These are phyloP conservation scores for Rhinoptilus africanus DNA, from an alignment of 2,113 vertebrate species.

Conservation along the genomic window DNA sequence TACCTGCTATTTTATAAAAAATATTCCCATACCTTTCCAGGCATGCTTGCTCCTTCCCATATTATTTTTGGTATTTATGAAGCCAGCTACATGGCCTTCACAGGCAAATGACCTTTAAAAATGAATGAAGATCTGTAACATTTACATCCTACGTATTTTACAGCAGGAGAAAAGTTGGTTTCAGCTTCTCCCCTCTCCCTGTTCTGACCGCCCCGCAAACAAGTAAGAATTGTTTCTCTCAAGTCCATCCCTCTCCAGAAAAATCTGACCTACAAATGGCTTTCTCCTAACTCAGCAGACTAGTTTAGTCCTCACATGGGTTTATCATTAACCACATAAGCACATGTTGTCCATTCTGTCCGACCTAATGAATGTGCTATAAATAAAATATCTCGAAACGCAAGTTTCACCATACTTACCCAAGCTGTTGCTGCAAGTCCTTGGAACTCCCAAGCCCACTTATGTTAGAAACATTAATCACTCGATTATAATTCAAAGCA, in stretches of 20 bases:
- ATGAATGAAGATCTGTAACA: background rate
- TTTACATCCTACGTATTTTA: background rate
- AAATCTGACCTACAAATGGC: conserved; percentile 39
- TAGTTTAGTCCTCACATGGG: conserved; percentile 42
- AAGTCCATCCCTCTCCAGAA: background rate
- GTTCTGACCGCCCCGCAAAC: background rate
- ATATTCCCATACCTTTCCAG: background rate
- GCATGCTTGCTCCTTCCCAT: background rate
- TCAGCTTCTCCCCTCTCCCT: background rate
- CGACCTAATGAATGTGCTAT: conserved; percentile 44
- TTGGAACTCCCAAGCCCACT: conserved; percentile 31
- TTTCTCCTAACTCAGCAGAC: conserved; percentile 41
- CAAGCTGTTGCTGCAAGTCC: conserved; percentile 43
- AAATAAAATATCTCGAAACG: conserved; percentile 55
- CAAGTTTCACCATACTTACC: conserved; percentile 41
- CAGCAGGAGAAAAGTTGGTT: background rate
- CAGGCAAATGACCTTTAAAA: conserved; percentile 1
- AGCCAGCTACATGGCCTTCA: background rate
- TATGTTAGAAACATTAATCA: conserved; percentile 57
- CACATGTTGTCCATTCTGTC: conserved; percentile 52
- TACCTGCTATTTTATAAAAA: background rate
- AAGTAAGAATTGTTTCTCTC: background rate
- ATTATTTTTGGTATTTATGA: background rate
- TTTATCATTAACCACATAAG: conserved; percentile 69
- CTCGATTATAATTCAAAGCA: conserved; percentile 61